Base-by-base conservation (phyloP, 2,888 invertebrate species). In the Holacanthella duospinosa region DNA sequence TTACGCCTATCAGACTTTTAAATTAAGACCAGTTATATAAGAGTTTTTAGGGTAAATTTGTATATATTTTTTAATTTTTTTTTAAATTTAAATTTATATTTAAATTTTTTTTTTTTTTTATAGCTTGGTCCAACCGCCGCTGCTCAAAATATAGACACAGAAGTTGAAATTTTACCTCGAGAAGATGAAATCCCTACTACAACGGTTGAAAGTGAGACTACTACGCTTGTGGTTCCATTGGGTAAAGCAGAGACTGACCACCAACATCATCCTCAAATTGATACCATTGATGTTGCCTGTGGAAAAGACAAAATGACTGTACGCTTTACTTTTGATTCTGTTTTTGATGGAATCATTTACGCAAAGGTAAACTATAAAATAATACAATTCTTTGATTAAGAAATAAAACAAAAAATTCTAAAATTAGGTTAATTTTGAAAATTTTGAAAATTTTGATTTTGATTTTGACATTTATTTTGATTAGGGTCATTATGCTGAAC, bases 291-390 rank as follows among this genome's bases (percentile, higher is more conserved):
- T 48, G 89, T 89, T 0, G 82, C 86, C 73, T 89, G 89, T 74
- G 85, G 86, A 64, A 88, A 88, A 75, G 87, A 87, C 68, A 85
- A 85, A 84, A 89, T 89, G 89, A 86, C 85, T 1, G 88, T 89
- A 65, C 84, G 85, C 70, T 83, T 89, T 12, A 86, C 87, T 76
- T 89, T 89, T 77, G 87, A 88, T 76, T 82, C 85, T 66, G 80
- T 79, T 24, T 89, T 87, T 75, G 83, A 88, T 70, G 89, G 89
- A 0, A 81, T 89, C 19, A 87, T 89, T 70, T 89, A 89, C 74
- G 87, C 88, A 1, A 88, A 88, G 79, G 82, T 81, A n/a, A n/a
- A n/a, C n/a, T n/a, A n/a, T n/a, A n/a, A n/a, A n/a, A n/a, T n/a
- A n/a, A n/a, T 43, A 43, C 12, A n/a, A 43, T 43, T 43, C 43